Evolutionary conservation across 2,888 invertebrate species (phyloP), one percentile per base, ranked within the genome.

Genomic region (Strigamia transsilvanica): DNA sequence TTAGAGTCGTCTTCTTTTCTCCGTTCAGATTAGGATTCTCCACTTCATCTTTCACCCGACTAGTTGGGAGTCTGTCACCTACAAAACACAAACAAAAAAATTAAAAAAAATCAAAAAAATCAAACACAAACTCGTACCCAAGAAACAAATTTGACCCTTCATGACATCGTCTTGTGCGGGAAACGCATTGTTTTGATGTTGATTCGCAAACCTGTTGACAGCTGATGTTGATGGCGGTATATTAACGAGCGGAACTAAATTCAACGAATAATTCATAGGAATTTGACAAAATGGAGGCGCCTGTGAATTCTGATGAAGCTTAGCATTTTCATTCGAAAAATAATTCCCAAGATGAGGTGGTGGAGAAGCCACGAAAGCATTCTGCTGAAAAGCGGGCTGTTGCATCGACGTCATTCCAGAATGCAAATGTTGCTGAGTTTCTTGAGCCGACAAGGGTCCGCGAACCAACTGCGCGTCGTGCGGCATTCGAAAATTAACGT

Each of bases 261-360:
- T 56, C 18, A 56, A 56, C 0, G 56, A 9, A 18, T 56, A 56
- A 56, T 18, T 56, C 56, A 56, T 56, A 18, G 56, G 56, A 18
- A 56, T 27, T 32, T 73, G 73, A 73, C 73, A 73, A 73, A 73
- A 73, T 32, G 73, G 73, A 12, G 73, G 13, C 23, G 73, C 32
- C 32, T 73, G 73, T 73, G 73, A 73, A 73, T 73, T 73, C 73
- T 73, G 73, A 73, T 73, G 73, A 73, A 12, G 23, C 32, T 73
- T 73, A 2, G 32, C 73, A 32, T 32, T 73, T 32, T 73, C 73
- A 15, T 73, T 73, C 13, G 73, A 32, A 32, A 27, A 73, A 73
- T 73, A 73, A 27, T n/a, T 32, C 3, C 27, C 73, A n/a, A 15
- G 32, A 27, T 73, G 73, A 27, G 73, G 13, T 32, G 73, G 27